These are phyloP conservation scores for Rhinolophus ferrumequinum DNA, from an alignment of 2,113 vertebrate species.

Conservation along the genomic window DNA sequence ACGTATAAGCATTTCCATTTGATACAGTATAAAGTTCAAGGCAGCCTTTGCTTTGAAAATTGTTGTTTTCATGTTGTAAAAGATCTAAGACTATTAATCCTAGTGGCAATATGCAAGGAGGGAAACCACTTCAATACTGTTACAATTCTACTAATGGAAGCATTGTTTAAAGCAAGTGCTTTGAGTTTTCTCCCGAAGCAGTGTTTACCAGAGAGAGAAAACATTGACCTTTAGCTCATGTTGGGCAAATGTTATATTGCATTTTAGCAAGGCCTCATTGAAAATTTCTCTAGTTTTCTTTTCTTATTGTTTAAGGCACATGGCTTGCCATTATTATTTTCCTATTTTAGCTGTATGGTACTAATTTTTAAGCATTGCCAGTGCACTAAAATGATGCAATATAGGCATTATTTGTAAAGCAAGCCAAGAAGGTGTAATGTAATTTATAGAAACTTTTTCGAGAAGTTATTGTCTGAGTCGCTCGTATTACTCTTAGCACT, in stretches of 20 bases:
- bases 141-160: slow-evolving; percentile 78
- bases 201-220: slow-evolving; percentile 65
- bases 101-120: slow-evolving; percentile 47
- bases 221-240: slow-evolving; percentile 58
- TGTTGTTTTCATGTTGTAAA: slow-evolving; percentile 62
- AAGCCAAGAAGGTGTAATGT: slow-evolving; percentile 4
- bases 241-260: slow-evolving; percentile 45
- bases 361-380: background rate
- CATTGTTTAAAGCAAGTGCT: slow-evolving; percentile 74
- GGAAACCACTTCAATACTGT: slow-evolving; percentile 62
- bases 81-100: slow-evolving; percentile 66
- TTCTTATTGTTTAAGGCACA: background rate
- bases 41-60: slow-evolving; percentile 62
- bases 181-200: slow-evolving; percentile 57
- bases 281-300: slow-evolving; percentile 67
- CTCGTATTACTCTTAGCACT: background rate
- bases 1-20: slow-evolving; percentile 57
- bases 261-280: slow-evolving; percentile 43
- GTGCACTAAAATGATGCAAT: background rate
- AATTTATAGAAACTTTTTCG: background rate
- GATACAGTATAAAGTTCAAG: slow-evolving; percentile 71
- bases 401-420: background rate
- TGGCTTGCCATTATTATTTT: background rate
- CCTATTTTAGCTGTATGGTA: background rate
- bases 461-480: background rate